A percentile compares a stretch with the other conserved stretches of the same genome.
Conservation (phyloP, 2,797 vertebrate species). For the Sandelia bainsii region DNA sequence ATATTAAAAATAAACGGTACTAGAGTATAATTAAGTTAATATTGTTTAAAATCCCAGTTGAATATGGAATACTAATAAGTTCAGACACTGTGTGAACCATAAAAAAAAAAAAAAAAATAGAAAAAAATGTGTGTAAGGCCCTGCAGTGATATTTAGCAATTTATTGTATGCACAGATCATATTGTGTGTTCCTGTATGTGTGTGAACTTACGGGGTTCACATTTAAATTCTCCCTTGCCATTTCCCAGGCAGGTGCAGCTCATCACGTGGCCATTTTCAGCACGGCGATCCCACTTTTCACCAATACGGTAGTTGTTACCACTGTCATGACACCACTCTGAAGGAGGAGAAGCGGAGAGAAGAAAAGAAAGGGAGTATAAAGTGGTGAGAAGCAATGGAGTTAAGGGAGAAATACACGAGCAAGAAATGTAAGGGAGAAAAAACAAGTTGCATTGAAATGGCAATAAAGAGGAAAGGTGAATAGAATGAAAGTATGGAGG, state of each 20-base stretch:
- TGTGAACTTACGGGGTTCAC: conserved; percentile 92
- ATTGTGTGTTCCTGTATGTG: background rate
- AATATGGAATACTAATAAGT: too few species aligned
- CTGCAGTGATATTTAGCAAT: background rate
- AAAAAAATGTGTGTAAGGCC: background rate
- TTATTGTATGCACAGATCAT: background rate
- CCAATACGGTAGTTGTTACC: conserved; percentile 94
- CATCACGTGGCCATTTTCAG: conserved; percentile 95
- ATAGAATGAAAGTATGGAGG: background rate
- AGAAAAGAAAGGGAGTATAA: background rate
- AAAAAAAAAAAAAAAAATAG: too few species aligned
- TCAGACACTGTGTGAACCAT: background rate
- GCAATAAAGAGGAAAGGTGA: too few species aligned
- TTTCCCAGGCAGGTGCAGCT: conserved; percentile 97
- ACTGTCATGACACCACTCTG: conserved; percentile 97
- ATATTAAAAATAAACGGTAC: background rate
- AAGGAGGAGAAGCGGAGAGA: background rate
- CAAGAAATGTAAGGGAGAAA: background rate
- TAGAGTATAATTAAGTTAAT: background rate
- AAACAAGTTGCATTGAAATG: background rate
- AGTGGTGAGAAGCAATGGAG: background rate
- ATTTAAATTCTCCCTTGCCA: conserved; percentile 98
- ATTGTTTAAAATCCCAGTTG: background rate
- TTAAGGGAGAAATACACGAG: background rate
- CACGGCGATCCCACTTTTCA: conserved; percentile 93